A percentile compares a stretch with the other conserved stretches of the same genome.
phyloP scores from a whole-genome alignment of 2,797 vertebrate genomes.

The Jordanella pulchra region DNA sequence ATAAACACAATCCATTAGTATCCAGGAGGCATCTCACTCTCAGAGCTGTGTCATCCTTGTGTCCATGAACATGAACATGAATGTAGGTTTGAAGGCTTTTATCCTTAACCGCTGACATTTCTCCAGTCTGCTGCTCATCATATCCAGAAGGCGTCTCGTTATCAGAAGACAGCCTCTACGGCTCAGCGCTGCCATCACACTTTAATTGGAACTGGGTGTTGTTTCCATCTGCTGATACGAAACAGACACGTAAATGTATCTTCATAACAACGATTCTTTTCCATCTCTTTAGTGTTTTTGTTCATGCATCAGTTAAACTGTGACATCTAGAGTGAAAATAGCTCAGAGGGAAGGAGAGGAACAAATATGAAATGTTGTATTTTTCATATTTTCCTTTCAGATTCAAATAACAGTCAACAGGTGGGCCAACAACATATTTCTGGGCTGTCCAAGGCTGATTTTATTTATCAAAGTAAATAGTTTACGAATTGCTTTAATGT shows the following conservation, averaged over 20 bases:
- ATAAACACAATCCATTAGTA: too few species aligned
- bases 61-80: not conserved
- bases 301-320: not conserved
- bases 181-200: not conserved
- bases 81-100: not conserved
- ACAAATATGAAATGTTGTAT: not conserved
- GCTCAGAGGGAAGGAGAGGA: not conserved
- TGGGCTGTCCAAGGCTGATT: too few species aligned
- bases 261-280: not conserved
- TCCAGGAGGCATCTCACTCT: too few species aligned
- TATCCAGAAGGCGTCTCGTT: not conserved
- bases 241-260: not conserved
- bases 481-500: too few species aligned
- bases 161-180: not conserved
- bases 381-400: not conserved
- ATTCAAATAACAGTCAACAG: not conserved
- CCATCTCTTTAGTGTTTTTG: not conserved
- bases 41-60: too few species aligned
- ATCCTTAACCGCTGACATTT: not conserved
- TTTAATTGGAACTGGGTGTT: not conserved
- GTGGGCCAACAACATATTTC: too few species aligned
- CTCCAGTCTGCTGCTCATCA: not conserved
- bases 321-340: not conserved
- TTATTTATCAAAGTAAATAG: too few species aligned
- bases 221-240: not conserved